Base-by-base conservation (phyloP, 1,140 invertebrate species). In the Radopholus similis region DNA sequence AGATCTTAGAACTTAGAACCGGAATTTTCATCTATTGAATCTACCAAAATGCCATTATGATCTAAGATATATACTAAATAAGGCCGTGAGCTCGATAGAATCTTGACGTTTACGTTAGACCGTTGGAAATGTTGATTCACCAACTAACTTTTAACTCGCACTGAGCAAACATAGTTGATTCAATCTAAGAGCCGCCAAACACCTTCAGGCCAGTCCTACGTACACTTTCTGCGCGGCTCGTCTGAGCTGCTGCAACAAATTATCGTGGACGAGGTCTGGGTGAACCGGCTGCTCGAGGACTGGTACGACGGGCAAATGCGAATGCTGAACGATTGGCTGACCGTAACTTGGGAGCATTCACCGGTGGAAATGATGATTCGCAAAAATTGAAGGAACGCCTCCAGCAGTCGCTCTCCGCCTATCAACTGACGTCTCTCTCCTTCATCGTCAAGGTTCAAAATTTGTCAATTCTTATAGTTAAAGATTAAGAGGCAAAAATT, bases 241-340 rank as follows among this genome's bases (percentile, higher is more conserved):
- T 92, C 97, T 87, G 95, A 98, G 85, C 92, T 95, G 86, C 90
- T 98, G 71, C 88, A 93, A 78, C 93, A 95, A 75, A 96, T 97
- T 87, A 91, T 98, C 63, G 88, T 86, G 73, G 95, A 99, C 84
- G 95, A 98, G 85, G 86, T 98, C 15, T 98, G 94, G 92, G 95
- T 96, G 67, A 86, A 97, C 23, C 93, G 90, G 81, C 89, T 97
- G 75, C 96, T 97, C 85, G 95, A 98, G 89, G 89, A 91, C 85
- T 97, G 95, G 94, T 97, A 98, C 84, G 89, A 89, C 18, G 88
- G 88, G 69, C 95, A 98, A 86, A 91, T 97, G 78, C 90, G 90
- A 81, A 88, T 95, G 87, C 87, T 98, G 42, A 92, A 90, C 85
- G 93, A 89, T 73, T 98, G 95, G 95, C 85, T 99, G 51, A 90